Evolutionary conservation across 1,140 invertebrate genomes (phyloP).

Genomic region (Brachionus koreanus): DNA sequence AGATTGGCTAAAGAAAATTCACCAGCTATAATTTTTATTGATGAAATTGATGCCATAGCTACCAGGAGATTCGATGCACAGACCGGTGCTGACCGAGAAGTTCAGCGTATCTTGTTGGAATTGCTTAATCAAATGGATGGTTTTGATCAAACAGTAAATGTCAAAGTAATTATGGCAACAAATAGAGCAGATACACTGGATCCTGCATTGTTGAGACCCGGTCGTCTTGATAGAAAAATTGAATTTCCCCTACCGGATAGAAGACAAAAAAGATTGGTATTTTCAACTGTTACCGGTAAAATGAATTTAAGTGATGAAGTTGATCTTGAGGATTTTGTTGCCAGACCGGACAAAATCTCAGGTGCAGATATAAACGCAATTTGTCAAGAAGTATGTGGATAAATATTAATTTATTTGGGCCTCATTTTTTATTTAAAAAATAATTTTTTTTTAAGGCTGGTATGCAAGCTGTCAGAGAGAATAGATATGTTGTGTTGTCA

Average conservation of each 20-base stretch:
- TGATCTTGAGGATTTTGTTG: slow-evolving; percentile 97
- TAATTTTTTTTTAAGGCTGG: slow-evolving; percentile 63
- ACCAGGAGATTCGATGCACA: slow-evolving; percentile 98
- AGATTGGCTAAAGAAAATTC: slow-evolving; percentile 97
- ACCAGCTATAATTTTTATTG: slow-evolving; percentile 98
- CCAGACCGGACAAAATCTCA: slow-evolving; percentile 93
- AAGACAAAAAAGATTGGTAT: slow-evolving; percentile 93
- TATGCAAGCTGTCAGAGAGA: slow-evolving; percentile 95
- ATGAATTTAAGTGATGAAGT: slow-evolving; percentile 99
- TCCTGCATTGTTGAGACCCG: slow-evolving; percentile 90
- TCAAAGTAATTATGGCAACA: slow-evolving; percentile 99
- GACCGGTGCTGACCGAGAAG: slow-evolving; percentile 94
- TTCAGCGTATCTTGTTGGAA: slow-evolving; percentile 94
- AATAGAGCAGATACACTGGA: slow-evolving; percentile 97
- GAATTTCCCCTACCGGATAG: slow-evolving; percentile 97
- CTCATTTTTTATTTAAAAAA: not conserved
- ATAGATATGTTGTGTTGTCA: slow-evolving; percentile 92
- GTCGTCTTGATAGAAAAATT: slow-evolving; percentile 95
- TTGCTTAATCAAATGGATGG: slow-evolving; percentile 99
- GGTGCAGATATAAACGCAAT: slow-evolving; percentile 99
- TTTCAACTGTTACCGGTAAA: slow-evolving; percentile 92
- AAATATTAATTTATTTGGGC: not conserved
- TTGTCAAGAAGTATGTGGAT: slow-evolving; percentile 82
- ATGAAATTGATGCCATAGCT: slow-evolving; percentile 89
- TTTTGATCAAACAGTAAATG: slow-evolving; percentile 99